phyloP scores from a whole-genome alignment of 92 coral and sea anemone species.

The Siderastrea siderea region DNA sequence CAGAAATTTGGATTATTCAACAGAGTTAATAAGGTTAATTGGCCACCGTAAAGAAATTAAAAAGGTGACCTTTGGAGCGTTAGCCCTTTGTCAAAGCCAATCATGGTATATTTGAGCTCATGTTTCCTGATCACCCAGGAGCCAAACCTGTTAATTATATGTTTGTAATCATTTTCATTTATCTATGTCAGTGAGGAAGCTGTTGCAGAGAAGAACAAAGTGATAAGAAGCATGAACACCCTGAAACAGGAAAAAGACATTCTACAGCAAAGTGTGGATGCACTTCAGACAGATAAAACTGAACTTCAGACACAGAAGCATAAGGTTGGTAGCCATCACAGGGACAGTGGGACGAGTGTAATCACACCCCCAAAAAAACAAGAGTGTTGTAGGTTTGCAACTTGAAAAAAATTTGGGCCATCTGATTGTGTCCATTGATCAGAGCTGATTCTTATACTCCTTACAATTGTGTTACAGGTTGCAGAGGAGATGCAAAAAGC shows the following conservation, averaged over 20 bases:
- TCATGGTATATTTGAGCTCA: no score
- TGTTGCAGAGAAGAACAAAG: slow-evolving; percentile 17
- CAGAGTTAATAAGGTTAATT: no score
- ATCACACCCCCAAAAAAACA: no score
- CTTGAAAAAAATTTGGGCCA: no score
- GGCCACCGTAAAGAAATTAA: neutral
- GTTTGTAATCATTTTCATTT: neutral
- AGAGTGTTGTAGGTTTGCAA: neutral
- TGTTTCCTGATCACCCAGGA: neutral
- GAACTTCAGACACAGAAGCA: slow-evolving; percentile 16
- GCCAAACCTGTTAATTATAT: neutral
- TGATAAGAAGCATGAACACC: neutral
- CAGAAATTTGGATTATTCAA: no score
- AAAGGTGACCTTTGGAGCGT: no score
- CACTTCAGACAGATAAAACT: slow-evolving; percentile 17
- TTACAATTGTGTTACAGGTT: slow-evolving; percentile 28
- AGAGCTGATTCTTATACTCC: neutral
- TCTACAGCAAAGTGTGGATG: slow-evolving; percentile 27
- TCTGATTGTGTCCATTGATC: no score
- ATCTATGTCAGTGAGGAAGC: slow-evolving; percentile 34
- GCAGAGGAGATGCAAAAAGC: slow-evolving; percentile 48
- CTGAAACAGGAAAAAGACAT: slow-evolving; percentile 44
- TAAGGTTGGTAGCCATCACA: slow-evolving; percentile 28
- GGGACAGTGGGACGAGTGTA: no score
- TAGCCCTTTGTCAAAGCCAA: no score